Conservation (phyloP, 2,888 invertebrate genomes). For the Sthenelais limicola region DNA sequence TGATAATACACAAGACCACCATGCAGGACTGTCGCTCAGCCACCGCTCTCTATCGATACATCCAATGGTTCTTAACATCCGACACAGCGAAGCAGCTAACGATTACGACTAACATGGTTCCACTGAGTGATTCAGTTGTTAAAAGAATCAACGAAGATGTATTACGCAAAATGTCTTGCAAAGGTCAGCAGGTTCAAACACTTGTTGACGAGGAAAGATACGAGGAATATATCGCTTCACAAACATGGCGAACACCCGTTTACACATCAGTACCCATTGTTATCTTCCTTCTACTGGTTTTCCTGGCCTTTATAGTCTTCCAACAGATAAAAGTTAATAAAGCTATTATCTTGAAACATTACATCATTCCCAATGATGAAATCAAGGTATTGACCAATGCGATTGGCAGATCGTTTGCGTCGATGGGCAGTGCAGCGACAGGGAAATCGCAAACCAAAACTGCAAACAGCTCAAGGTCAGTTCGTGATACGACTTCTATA, state of each 20-base stretch:
- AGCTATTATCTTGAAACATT: constrained; percentile 50
- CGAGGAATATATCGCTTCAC: constrained; percentile 46
- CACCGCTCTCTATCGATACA: constrained; percentile 63
- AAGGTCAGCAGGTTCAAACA: constrained; percentile 53
- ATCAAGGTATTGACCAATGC: background rate
- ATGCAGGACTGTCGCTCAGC: constrained; percentile 58
- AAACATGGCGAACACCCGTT: constrained; percentile 56
- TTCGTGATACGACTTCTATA: background rate
- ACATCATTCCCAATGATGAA: background rate
- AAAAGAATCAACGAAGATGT: constrained; percentile 1
- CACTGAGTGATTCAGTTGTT: constrained; percentile 53
- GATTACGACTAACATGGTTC: constrained; percentile 53
- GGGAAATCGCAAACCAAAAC: background rate
- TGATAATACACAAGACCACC: constrained; percentile 57
- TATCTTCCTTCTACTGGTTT: constrained; percentile 44
- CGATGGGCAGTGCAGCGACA: background rate
- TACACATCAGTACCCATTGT: constrained; percentile 51
- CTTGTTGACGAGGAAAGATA: constrained; percentile 53
- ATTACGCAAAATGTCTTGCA: constrained; percentile 57
- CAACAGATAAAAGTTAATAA: constrained; percentile 55
- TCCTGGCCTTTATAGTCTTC: constrained; percentile 54
- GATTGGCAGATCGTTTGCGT: background rate
- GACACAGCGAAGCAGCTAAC: constrained; percentile 49
- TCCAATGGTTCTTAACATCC: constrained; percentile 57
- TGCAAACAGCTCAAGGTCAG: no score